Conservation (phyloP, 2,797 vertebrate genomes). For the Pseudochirops cupreus region DNA sequence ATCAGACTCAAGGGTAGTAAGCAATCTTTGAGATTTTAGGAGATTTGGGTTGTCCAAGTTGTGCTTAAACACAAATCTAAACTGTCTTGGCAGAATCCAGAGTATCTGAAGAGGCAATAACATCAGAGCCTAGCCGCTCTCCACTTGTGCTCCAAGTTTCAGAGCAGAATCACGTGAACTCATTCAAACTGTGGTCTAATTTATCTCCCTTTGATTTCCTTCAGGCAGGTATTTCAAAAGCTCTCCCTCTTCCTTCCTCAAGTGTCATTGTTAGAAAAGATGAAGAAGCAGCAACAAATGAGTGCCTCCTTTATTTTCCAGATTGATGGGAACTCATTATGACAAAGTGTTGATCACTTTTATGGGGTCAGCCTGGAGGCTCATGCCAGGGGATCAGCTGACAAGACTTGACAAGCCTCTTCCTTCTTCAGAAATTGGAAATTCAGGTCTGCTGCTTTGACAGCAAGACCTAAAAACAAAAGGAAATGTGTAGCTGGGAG, state of each 20-base stretch:
- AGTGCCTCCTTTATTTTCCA: slow-evolving; percentile 28
- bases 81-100: not conserved
- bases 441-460: slow-evolving; percentile 14
- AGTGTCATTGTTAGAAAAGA: not conserved
- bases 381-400: not conserved
- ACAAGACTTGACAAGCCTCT: slow-evolving; percentile 36
- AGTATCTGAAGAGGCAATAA: not conserved
- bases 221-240: slow-evolving; percentile 11
- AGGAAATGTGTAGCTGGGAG: not conserved
- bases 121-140: not conserved
- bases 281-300: not conserved
- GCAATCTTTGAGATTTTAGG: not conserved
- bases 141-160: slow-evolving; percentile 12
- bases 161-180: not conserved
- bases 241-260: slow-evolving; percentile 33
- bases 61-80: slow-evolving; percentile 16
- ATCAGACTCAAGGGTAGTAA: not conserved
- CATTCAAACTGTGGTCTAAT: not conserved
- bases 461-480: not conserved
- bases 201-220: slow-evolving; percentile 23
- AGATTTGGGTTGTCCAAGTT: not conserved
- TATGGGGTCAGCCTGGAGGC: slow-evolving; percentile 41
- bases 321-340: slow-evolving; percentile 52
- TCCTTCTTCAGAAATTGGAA: slow-evolving; percentile 36
- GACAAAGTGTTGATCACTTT: slow-evolving; percentile 49